Conservation (phyloP, 2,888 invertebrate species). For the Dimorphilus gyrociliatus region DNA sequence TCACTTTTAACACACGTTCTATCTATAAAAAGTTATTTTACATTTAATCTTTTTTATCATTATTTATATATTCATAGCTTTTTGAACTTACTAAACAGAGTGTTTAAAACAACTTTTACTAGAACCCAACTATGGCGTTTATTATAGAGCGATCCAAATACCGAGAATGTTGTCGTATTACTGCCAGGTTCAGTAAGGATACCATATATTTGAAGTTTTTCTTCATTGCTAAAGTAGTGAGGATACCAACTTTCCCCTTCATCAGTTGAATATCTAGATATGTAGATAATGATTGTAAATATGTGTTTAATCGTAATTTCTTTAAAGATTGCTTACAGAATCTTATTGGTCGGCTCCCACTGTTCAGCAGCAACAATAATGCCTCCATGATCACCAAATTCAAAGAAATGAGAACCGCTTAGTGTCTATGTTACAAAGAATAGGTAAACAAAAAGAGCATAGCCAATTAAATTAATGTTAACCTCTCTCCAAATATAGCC, state of each 20-base stretch:
- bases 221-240: slow-evolving; percentile 49
- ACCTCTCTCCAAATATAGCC: slow-evolving; percentile 67
- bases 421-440: slow-evolving; percentile 17
- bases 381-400: slow-evolving; percentile 79
- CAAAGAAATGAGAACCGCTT: slow-evolving; percentile 35
- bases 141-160: slow-evolving; percentile 64
- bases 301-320: too few relatives aligned
- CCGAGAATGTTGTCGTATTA: slow-evolving; percentile 72
- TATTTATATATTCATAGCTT: background rate
- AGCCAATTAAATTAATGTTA: slow-evolving; percentile 42
- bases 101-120: slow-evolving; percentile 49
- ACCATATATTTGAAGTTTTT: slow-evolving; percentile 63
- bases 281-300: too few relatives aligned
- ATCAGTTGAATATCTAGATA: slow-evolving; percentile 55
- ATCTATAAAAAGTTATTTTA: too few relatives aligned
- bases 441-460: too few relatives aligned
- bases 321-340: slow-evolving; percentile 40
- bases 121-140: slow-evolving; percentile 70
- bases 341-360: slow-evolving; percentile 58
- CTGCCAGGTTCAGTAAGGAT: slow-evolving; percentile 86
- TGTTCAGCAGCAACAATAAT: slow-evolving; percentile 67
- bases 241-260: slow-evolving; percentile 66
- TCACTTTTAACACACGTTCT: slow-evolving; percentile 52
- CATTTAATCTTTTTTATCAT: slow-evolving; percentile 2
- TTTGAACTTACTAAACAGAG: slow-evolving; percentile 41